A percentile compares a stretch with the other conserved stretches of the same genome.
These are phyloP conservation scores for Sesia bembeciformis DNA, from an alignment of 2,888 invertebrate genomes.

Conservation along the genomic window DNA sequence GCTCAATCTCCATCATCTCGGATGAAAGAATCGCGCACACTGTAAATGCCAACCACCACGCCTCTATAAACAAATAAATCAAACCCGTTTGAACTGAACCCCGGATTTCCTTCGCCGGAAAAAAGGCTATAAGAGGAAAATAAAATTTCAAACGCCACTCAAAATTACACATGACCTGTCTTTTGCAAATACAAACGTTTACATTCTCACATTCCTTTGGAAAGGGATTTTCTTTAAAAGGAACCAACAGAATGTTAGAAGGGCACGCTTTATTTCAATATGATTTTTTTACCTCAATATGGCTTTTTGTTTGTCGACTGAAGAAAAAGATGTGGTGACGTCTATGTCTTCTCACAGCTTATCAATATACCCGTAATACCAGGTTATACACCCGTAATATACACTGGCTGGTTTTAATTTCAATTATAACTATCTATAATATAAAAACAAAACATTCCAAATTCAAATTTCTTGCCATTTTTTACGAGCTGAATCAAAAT, in stretches of 20 bases:
- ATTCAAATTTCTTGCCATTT: no score
- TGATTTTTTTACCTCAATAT: constrained; percentile 5
- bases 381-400: no score
- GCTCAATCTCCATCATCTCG: no score
- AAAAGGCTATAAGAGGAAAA: constrained; percentile 3
- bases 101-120: constrained; percentile 2
- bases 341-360: no score
- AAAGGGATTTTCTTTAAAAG: constrained; percentile 4
- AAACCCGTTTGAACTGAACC: constrained; percentile 6
- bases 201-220: constrained; percentile 3
- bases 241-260: constrained; percentile 4
- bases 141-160: constrained; percentile 8
- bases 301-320: background rate
- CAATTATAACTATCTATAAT: no score
- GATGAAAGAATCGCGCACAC: no score
- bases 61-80: constrained; percentile 7
- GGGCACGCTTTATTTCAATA: constrained; percentile 5
- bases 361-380: no score
- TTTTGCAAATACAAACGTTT: constrained; percentile 4
- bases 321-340: no score
- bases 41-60: background rate
- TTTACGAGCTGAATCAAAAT: no score
- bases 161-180: constrained; percentile 9
- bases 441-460: no score
- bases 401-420: no score